These are phyloP conservation scores for Lycia hirtaria DNA, from an alignment of 2,888 invertebrate species.

Conservation along the genomic window DNA sequence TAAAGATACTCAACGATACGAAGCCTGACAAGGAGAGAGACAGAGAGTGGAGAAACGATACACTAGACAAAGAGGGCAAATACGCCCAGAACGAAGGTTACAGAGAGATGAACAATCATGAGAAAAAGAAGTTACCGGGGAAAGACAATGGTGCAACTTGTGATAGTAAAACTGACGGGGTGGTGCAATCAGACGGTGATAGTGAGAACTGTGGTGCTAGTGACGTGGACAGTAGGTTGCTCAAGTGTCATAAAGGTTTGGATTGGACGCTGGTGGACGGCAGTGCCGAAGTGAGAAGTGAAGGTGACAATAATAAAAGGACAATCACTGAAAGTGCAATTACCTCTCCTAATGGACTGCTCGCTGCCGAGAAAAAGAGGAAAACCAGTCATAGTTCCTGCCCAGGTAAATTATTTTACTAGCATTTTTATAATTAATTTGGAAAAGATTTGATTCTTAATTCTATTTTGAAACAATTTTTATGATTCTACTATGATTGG, in stretches of 20 bases:
- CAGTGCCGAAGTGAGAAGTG: constrained; percentile 44
- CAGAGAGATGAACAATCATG: constrained; percentile 78
- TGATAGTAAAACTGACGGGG: constrained; percentile 75
- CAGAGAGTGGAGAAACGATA: constrained; percentile 86
- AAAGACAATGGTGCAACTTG: constrained; percentile 74
- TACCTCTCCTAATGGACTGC: constrained; percentile 85
- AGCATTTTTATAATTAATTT: no score
- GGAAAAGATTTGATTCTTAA: no score
- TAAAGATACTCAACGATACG: constrained; percentile 68
- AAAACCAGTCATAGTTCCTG: constrained; percentile 86
- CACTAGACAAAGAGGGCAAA: constrained; percentile 83
- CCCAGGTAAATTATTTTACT: constrained; percentile 73
- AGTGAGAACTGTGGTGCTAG: constrained; percentile 73
- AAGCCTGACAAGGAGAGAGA: constrained; percentile 72
- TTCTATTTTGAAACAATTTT: no score
- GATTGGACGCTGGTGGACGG: constrained; percentile 76
- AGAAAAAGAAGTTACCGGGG: constrained; percentile 77
- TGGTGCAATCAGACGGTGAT: constrained; percentile 69
- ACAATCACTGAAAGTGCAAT: constrained; percentile 76
- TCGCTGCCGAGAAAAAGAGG: constrained; percentile 87
- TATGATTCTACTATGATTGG: no score
- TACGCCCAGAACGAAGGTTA: constrained; percentile 82
- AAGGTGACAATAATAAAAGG: constrained; percentile 68
- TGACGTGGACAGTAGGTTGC: constrained; percentile 70
- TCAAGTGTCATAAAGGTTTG: constrained; percentile 68